A percentile compares a stretch with the other conserved stretches of the same genome.
Evolutionary conservation across 1,140 invertebrate species (phyloP).

Genomic region (Ylistrum balloti): DNA sequence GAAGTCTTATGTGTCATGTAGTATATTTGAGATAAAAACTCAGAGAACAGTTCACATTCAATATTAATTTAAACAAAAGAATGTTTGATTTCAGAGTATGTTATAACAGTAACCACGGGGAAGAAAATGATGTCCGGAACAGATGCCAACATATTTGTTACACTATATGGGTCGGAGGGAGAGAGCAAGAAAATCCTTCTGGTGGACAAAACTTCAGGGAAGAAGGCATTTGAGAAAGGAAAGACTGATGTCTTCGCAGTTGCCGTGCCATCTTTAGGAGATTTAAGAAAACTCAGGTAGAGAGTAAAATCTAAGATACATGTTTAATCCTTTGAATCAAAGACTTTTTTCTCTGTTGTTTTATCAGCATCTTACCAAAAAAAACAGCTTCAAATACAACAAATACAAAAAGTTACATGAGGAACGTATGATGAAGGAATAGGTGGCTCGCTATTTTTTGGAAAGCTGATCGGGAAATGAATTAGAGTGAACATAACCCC

Average conservation of each 20-base stretch:
- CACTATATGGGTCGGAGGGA: slow-evolving; percentile 73
- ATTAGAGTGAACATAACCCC: no score
- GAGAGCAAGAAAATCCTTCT: slow-evolving; percentile 73
- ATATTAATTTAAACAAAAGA: no score
- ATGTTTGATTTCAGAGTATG: slow-evolving; percentile 71
- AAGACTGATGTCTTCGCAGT: slow-evolving; percentile 67
- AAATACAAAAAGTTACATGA: no score
- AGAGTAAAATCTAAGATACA: background rate
- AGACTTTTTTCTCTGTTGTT: no score
- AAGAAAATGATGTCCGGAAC: slow-evolving; percentile 74
- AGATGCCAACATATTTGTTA: slow-evolving; percentile 77
- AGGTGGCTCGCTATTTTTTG: no score
- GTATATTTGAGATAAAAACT: no score
- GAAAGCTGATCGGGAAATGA: no score
- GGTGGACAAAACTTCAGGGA: slow-evolving; percentile 66
- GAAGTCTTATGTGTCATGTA: no score
- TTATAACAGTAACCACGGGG: slow-evolving; percentile 73
- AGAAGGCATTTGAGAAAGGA: slow-evolving; percentile 71
- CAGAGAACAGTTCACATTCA: no score
- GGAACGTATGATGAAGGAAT: no score
- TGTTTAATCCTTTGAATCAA: background rate
- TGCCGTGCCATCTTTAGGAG: slow-evolving; percentile 73
- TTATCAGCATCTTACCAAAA: no score
- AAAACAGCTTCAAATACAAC: no score
- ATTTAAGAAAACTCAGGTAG: slow-evolving; percentile 77